Evolutionary conservation across 2,113 vertebrate genomes (phyloP), one percentile per base, ranked within the genome.

Genomic region (Piaya cayana): DNA sequence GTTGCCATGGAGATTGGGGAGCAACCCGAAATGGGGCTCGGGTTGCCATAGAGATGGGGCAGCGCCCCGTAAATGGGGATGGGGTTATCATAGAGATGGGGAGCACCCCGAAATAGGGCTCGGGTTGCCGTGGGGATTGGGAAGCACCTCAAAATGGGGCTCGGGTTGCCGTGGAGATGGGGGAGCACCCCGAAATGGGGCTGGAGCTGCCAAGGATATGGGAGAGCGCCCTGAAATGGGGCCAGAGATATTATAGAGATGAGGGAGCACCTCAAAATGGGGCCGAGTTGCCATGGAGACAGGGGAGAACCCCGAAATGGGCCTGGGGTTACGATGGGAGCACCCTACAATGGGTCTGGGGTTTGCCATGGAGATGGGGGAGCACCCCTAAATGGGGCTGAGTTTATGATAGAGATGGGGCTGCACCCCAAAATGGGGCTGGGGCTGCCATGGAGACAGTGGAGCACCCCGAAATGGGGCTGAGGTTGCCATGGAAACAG

Each of bases 101-200:
- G 19, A 80, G 65, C 79, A 55, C 62, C 92, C 83, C 79, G 36
- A 47, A 69, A 84, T 43, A 15, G 42, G 42, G 42, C 42, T n/a
- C 42, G 42, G 29, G 65, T 39, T 59, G 2, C 17, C 13, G 8
- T 6, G 3, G 53, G 6, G 11, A 37, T 3, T 3, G 7, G 14
- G 34, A 13, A 8, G 14, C 47, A 6, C 49, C 49, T 55, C 56
- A 10, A 83, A 42, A 20, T 5, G 80, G 93, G 69, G 80, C 34
- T 68, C 53, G 69, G 26, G 88, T 78, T 86, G 19, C 94, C 65
- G 34, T 86, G 65, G 94, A 68, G 53, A 95, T 65, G 58, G 49
- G 49, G 88, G 84, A 78, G 88, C 94, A 76, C 94, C 94, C 94
- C 91, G 37, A 87, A 90, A 87, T 3, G 62, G 86, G 90, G 34